Base-by-base conservation (phyloP, 1,140 invertebrate species). In the Diploscapter pachys region DNA sequence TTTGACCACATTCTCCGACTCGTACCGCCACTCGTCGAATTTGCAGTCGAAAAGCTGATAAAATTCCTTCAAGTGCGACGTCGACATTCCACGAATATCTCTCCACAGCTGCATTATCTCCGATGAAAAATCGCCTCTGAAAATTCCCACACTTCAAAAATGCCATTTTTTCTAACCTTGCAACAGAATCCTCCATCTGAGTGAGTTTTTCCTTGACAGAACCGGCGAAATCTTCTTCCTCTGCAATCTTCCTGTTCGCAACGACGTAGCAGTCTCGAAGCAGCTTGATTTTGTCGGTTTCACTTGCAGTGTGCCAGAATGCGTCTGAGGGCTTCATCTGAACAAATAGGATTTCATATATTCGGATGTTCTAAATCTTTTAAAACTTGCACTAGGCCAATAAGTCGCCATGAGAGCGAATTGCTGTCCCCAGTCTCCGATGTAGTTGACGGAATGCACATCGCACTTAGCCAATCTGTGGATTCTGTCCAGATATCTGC, bases 391-490 rank as follows among this genome's bases (percentile, higher is more conserved):
- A 48, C 54, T 57, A 11, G 77, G 77, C 77, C 77, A 74, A 53
- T 64, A 79, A n/a, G 64, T 52, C 4, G 92, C 87, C 82, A 93
- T 89, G 13, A 94, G 85, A 75, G 95, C 96, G 90, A 95, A 95
- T 85, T 98, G 96, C 3, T 93, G 96, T 5, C 96, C 96, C 95
- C 95, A 99, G 86, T 99, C 96, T 48, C 96, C 96, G 56, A 98
- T 88, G 87, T 96, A 98, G 88, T 98, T 99, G 3, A 98, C 88
- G 84, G 89, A 90, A 0, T 88, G 90, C 0, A 96, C 93, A 71
- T 90, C 86, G 85, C 96, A 90, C 3, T 91, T 90, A 52, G 92
- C 87, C 85, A 90, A 90, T 11, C 76, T 51, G 62, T 61, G 52
- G 31, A 31, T 31, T 31, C 31, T 31, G 31, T 31, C 31, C 31